phyloP scores from a whole-genome alignment of 1,140 invertebrate genomes.

The Pseudobourletiella spinata region DNA sequence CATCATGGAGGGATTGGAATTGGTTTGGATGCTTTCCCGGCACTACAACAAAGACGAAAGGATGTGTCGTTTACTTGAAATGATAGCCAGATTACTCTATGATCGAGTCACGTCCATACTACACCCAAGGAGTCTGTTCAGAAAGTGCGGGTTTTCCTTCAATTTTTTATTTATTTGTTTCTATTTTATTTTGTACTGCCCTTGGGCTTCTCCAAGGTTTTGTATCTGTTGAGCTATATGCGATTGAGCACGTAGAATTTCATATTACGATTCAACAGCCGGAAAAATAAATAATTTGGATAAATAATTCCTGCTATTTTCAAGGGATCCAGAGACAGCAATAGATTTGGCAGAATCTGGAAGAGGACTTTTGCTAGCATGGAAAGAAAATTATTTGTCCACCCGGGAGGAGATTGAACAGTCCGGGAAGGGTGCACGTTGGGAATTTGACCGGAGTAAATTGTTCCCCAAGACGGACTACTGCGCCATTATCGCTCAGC shows the following conservation, averaged over 20 bases:
- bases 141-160: constrained; percentile 47
- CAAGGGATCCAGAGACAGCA: constrained; percentile 12
- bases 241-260: no score
- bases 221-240: no score
- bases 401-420: constrained; percentile 69
- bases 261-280: no score
- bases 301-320: neutral
- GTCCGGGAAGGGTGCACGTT: constrained; percentile 67
- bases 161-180: neutral
- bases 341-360: constrained; percentile 20
- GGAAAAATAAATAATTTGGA: neutral
- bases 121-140: constrained; percentile 60
- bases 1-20: constrained; percentile 68
- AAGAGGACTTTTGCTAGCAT: constrained; percentile 57
- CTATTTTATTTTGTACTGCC: no score
- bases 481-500: constrained; percentile 60
- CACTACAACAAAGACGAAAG: constrained; percentile 62
- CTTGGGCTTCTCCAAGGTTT: no score
- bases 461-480: constrained; percentile 77
- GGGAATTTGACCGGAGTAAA: constrained; percentile 77
- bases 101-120: constrained; percentile 63
- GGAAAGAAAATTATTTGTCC: constrained; percentile 63
- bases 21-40: constrained; percentile 72
- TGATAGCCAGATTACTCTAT: constrained; percentile 68
- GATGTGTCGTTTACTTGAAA: constrained; percentile 65